Evolutionary conservation across 1,140 invertebrate genomes (phyloP).

Genomic region (Hyles vespertilio): DNA sequence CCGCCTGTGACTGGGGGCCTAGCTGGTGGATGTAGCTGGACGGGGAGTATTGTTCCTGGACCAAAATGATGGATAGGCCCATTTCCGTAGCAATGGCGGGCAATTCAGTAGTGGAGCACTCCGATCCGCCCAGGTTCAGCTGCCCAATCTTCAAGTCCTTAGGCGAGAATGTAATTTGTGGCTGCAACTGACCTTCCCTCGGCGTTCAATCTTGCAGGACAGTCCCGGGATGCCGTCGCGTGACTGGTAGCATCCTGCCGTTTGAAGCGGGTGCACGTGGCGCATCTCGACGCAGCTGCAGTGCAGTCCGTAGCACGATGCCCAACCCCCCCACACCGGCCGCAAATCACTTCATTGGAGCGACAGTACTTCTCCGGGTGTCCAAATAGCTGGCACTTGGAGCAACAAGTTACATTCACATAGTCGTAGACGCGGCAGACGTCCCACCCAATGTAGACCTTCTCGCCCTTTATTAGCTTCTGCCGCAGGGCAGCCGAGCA

Average conservation of each 20-base stretch:
- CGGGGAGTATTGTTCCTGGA: too few relatives aligned
- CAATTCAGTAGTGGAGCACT: too few relatives aligned
- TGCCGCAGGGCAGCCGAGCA: slow-evolving; percentile 6
- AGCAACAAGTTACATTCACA: slow-evolving; percentile 23
- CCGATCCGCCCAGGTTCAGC: slow-evolving; percentile 14
- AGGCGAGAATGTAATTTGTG: too few relatives aligned
- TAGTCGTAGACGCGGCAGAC: slow-evolving; percentile 16
- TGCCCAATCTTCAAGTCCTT: slow-evolving; percentile 4
- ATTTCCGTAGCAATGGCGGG: too few relatives aligned
- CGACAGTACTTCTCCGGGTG: slow-evolving; percentile 30
- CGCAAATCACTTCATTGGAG: slow-evolving; percentile 11
- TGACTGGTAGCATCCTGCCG: slow-evolving; percentile 7
- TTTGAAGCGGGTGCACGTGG: slow-evolving; percentile 20
- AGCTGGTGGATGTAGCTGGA: too few relatives aligned
- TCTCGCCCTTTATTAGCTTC: not conserved
- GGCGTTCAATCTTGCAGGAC: slow-evolving; percentile 19
- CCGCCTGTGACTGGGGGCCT: too few relatives aligned
- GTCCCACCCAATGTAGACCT: slow-evolving; percentile 21
- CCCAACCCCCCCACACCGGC: slow-evolving; percentile 21
- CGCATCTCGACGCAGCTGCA: slow-evolving; percentile 12
- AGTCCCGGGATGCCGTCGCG: slow-evolving; percentile 10
- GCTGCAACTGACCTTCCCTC: not conserved
- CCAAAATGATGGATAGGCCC: too few relatives aligned
- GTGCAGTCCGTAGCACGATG: slow-evolving; percentile 19
- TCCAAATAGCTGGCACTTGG: slow-evolving; percentile 32